Base-by-base conservation (phyloP, 2,888 invertebrate species). In the Drosophila fulvimacula region DNA sequence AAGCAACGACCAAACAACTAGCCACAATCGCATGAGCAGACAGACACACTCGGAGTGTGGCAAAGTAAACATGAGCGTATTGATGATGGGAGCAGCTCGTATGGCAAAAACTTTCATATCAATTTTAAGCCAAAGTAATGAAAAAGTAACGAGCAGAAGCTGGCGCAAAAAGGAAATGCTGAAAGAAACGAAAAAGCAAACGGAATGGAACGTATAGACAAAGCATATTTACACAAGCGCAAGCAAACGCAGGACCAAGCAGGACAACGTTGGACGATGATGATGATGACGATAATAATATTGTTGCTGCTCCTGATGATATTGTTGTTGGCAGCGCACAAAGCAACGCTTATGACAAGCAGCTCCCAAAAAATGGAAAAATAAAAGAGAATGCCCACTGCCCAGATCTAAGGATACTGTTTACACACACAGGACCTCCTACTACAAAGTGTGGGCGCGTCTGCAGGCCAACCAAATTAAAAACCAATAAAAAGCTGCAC, bases 161-260 rank as follows among this genome's bases (percentile, higher is more conserved):
- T 48, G 42, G 62, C n/a, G 44, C 24, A 76, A 65, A 46, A 61
- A 60, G 58, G 13, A 53, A 42, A 46, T 63, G 21, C 63, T 30
- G 51, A 68, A 73, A 64, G 44, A 70, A 67, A 65, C 15, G 41
- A 69, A 65, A 74, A 73, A 51, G 69, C 55, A 74, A 59, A 78
- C 55, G 61, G 44, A 44, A 49, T 13, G 73, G 62, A 70, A 74
- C 68, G 61, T 60, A 86, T 86, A 84, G 77, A 88, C 85, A 87
- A 90, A 87, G 88, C 90, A 89, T 90, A 90, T 90, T 89, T 87
- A 80, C 77, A 87, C 82, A 77, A 81, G 88, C 80, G 49, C 57
- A 72, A 75, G 74, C 59, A 57, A 21, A 69, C 70, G 75, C 71
- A 80, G 73, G 60, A 75, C 59, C 57, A 39, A 65, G 55, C 72